Base-by-base conservation (phyloP, 2,113 vertebrate species). In the Nycticorax nycticorax region DNA sequence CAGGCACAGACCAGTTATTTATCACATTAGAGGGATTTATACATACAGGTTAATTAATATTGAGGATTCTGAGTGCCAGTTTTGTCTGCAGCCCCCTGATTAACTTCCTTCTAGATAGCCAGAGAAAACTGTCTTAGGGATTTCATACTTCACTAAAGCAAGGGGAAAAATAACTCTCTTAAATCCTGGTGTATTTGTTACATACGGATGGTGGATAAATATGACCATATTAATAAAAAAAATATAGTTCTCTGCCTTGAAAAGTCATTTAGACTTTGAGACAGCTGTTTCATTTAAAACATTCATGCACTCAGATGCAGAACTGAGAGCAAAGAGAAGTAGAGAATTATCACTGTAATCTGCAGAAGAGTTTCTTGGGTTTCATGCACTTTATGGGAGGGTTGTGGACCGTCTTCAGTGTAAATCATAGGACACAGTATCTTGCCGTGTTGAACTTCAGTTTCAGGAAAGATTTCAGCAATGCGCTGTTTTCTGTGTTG, bases 201-300 rank as follows among this genome's bases (percentile, higher is more conserved):
- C 52, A 21, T 41, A 47, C 37, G 23, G 74, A 52, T 86, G 24
- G 37, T 50, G 35, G 35, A 71, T 94, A 69, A 94, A 35, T 74
- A 55, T 67, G 55, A 83, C 55, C 37, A 52, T n/a, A 62, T 73
- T 80, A 88, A 83, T 80, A 94, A 88, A 89, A 90, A 90, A 77
- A 52, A 19, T 30, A 13, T 1, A 27, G 18, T 71, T 80, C 55
- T 82, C 32, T 85, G 39, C 56, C 67, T 90, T 93, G 88, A 90
- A 92, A 95, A 96, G 71, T 86, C 56, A 74, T 93, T 95, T 67
- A 59, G 66, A 53, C 35, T 43, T 95, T 48, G 37, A 66, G 92
- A 83, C 67, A 88, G 63, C 62, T 90, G 47, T 90, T 96, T 93
- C 9, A 62, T 93, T 90, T 88, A 83, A 92, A 95, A 55, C 9